Evolutionary conservation across 2,797 vertebrate genomes (phyloP), one percentile per base, ranked within the genome.

Genomic region (Poecilia picta): DNA sequence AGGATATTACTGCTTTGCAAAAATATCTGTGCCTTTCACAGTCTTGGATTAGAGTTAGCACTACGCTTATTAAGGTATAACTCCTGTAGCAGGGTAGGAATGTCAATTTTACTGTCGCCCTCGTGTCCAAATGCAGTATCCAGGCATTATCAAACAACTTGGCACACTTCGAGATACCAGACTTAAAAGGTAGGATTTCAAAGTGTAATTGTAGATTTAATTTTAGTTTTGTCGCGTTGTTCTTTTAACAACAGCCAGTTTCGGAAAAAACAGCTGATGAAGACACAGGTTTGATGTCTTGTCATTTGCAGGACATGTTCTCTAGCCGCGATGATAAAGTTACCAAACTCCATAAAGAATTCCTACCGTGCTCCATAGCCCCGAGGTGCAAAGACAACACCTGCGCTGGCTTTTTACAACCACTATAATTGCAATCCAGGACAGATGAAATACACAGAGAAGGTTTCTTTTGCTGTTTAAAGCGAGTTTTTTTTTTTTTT

Each of bases 21-120:
- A 94, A 94, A 92, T 94, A 92, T 93, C 88, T 93, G 94, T 95
- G 95, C 94, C 95, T 95, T 94, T 93, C 80, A 81, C 93, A 86
- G 88, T 93, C 90, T 93, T 90, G 88, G 88, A 91, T 93, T 94
- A 92, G 91, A 85, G 85, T 86, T 91, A 93, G 90, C 91, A 91
- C 93, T 91, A 91, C 90, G 92, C 85, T 90, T 87, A 88, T 92
- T 93, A 91, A 90, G 89, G 88, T 92, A 90, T 85, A 89, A 90
- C 89, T 88, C 88, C 86, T 91, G 93, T 94, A 92, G 93, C 91
- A 88, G 84, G 85, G 87, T 93, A 91, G 91, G 82, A 91, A 89
- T 89, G 90, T 92, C 81, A 71, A 84, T 91, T 88, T 87, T 91
- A 85, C 85, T 82, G 83, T 92, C 89, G 82, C 86, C 88, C 81